phyloP scores from a whole-genome alignment of 2,888 invertebrate species.

The Oxyteleia sp. region DNA sequence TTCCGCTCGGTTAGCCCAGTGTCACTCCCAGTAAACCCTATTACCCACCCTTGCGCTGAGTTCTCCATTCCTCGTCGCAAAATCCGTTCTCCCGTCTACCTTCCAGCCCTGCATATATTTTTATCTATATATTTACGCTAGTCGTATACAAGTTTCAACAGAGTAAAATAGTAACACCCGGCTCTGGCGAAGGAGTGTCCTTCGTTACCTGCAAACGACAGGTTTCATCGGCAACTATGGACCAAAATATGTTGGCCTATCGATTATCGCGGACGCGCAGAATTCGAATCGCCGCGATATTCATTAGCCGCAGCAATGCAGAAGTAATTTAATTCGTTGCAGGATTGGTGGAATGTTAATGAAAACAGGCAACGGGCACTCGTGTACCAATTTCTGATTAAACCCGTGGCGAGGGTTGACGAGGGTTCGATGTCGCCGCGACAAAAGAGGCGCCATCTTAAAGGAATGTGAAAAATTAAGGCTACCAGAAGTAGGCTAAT shows the following conservation, averaged over 20 bases:
- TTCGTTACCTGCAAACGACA: conserved; percentile 70
- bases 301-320: conserved; percentile 84
- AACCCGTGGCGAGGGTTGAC: conserved; percentile 71
- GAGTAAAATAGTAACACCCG: conserved; percentile 34
- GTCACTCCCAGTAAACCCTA: conserved; percentile 87
- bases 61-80: conserved; percentile 69
- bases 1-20: conserved; percentile 88
- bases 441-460: conserved; percentile 46
- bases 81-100: conserved; percentile 68
- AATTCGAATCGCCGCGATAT: conserved; percentile 76
- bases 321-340: conserved; percentile 86
- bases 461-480: conserved; percentile 61
- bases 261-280: conserved; percentile 78
- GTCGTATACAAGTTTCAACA: conserved; percentile 7
- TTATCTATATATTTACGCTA: conserved; percentile 44
- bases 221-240: conserved; percentile 71
- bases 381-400: conserved; percentile 83
- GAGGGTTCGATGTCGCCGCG: conserved; percentile 55
- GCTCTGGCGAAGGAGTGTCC: conserved; percentile 21
- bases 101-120: conserved; percentile 53
- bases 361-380: conserved; percentile 81
- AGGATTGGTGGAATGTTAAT: conserved; percentile 87
- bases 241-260: conserved; percentile 79
- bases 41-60: conserved; percentile 80
- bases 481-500: conserved; percentile 61